Evolutionary conservation across 2,888 invertebrate species (phyloP).

Genomic region (Myathropa florea): DNA sequence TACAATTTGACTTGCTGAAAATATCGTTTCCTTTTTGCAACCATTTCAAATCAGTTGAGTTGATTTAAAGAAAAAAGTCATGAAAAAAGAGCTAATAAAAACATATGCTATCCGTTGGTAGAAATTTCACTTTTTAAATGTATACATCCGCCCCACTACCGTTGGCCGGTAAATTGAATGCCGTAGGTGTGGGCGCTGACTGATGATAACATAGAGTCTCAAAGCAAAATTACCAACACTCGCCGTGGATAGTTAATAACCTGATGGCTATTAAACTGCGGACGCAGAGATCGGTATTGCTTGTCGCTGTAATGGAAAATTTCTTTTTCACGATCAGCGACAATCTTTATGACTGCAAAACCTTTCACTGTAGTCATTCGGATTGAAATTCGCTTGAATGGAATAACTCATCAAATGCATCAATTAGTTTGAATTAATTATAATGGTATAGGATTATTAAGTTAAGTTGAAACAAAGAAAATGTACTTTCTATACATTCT

Average conservation of each 20-base stretch:
- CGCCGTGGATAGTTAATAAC: constrained; percentile 18
- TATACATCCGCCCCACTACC: not conserved
- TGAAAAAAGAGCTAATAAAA: constrained; percentile 9
- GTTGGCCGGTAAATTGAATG: constrained; percentile 11
- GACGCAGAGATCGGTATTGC: not conserved
- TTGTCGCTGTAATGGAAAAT: constrained; percentile 8
- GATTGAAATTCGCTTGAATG: not conserved
- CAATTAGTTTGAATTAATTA: constrained; percentile 23
- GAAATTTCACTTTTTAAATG: constrained; percentile 52
- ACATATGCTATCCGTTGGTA: not conserved
- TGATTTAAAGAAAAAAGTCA: constrained; percentile 20
- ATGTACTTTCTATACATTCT: too few species aligned
- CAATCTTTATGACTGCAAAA: constrained; percentile 44
- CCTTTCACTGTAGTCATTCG: constrained; percentile 57
- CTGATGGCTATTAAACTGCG: not conserved
- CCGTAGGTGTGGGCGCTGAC: constrained; percentile 30
- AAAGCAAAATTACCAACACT: constrained; percentile 20
- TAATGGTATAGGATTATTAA: constrained; percentile 40
- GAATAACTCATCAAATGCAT: not conserved
- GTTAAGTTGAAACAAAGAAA: constrained; percentile 1
- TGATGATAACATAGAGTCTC: constrained; percentile 8
- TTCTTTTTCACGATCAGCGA: constrained; percentile 24
- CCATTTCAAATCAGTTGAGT: constrained; percentile 15
- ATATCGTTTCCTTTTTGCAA: constrained; percentile 21
- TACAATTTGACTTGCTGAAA: not conserved